Conservation (phyloP, 2,797 vertebrate species). For the Liasis olivaceus region DNA sequence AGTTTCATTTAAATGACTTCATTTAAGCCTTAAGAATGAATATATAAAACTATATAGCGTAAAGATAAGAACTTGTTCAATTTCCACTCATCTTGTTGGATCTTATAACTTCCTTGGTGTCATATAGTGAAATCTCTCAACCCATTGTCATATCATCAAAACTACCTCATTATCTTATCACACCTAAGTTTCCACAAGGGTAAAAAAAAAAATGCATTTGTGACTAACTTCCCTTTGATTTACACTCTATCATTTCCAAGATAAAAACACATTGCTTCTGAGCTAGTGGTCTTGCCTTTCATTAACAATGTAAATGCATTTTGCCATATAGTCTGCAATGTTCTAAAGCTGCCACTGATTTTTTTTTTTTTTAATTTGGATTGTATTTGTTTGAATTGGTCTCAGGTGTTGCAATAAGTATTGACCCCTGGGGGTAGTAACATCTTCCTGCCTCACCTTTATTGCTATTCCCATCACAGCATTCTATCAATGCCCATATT, state of each 20-base stretch:
- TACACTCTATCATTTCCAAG: not conserved
- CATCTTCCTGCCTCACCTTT: slow-evolving; percentile 63
- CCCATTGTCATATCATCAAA: not conserved
- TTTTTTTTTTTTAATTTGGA: not conserved
- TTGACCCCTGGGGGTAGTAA: slow-evolving; percentile 62
- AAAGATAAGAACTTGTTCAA: slow-evolving; percentile 15
- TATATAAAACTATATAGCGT: not conserved
- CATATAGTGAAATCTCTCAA: slow-evolving; percentile 3
- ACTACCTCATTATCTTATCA: slow-evolving; percentile 17
- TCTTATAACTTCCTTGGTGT: not conserved
- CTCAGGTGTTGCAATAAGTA: slow-evolving; percentile 65
- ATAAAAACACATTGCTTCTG: not conserved
- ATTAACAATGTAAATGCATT: not conserved
- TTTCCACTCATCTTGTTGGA: slow-evolving; percentile 16
- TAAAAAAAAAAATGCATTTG: not conserved
- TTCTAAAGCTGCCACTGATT: not conserved
- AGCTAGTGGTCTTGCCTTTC: not conserved
- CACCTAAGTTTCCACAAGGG: not conserved
- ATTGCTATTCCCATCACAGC: slow-evolving; percentile 64
- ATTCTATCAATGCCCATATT: slow-evolving; percentile 65
- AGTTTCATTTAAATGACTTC: not conserved
- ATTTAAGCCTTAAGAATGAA: not conserved
- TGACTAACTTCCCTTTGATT: not conserved
- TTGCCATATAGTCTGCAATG: not conserved
- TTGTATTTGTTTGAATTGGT: slow-evolving; percentile 14